Percentiles rank a stretch among this genome's conserved stretches.
Evolutionary conservation across 2,797 vertebrate genomes (phyloP).

Genomic region (Amblyraja radiata): DNA sequence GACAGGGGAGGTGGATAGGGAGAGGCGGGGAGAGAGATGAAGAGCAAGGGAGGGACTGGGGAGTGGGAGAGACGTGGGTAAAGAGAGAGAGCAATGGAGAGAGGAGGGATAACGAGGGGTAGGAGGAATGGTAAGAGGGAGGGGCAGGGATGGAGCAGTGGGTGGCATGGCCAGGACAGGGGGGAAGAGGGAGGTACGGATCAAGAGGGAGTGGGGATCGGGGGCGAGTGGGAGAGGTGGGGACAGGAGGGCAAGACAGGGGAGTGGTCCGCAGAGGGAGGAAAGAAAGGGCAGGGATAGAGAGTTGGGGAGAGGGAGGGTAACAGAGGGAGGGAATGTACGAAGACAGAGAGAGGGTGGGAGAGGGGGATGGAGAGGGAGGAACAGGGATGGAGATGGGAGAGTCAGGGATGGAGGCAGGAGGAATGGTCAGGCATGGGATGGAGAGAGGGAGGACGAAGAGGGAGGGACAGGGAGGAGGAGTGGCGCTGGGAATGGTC

Average conservation of each 20-base stretch:
- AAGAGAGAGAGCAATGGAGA: not conserved
- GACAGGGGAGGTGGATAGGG: conserved; percentile 7
- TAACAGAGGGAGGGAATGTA: not conserved
- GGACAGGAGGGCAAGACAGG: too few species aligned
- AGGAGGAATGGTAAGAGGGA: conserved; percentile 42
- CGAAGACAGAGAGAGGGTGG: not conserved
- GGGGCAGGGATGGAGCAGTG: conserved; percentile 43
- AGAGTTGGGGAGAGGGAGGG: not conserved
- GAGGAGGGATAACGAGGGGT: conserved; percentile 7
- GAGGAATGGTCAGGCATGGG: too few species aligned
- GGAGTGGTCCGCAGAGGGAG: too few species aligned
- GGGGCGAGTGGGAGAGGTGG: conserved; percentile 43
- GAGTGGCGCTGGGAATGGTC: conserved; percentile 19
- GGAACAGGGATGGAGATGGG: too few species aligned
- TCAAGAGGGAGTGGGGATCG: conserved; percentile 42
- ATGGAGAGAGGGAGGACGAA: conserved; percentile 32
- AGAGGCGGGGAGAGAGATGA: not conserved
- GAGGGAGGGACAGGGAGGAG: conserved; percentile 36
- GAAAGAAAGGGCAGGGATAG: not conserved
- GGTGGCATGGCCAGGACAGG: conserved; percentile 38
- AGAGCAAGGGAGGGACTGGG: too few species aligned
- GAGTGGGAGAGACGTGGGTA: not conserved
- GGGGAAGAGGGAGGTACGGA: conserved; percentile 44
- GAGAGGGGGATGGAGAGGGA: not conserved
- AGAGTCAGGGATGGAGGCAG: too few species aligned